Evolutionary conservation across 2,888 invertebrate species (phyloP).

Genomic region (Caenorhabditis angaria): DNA sequence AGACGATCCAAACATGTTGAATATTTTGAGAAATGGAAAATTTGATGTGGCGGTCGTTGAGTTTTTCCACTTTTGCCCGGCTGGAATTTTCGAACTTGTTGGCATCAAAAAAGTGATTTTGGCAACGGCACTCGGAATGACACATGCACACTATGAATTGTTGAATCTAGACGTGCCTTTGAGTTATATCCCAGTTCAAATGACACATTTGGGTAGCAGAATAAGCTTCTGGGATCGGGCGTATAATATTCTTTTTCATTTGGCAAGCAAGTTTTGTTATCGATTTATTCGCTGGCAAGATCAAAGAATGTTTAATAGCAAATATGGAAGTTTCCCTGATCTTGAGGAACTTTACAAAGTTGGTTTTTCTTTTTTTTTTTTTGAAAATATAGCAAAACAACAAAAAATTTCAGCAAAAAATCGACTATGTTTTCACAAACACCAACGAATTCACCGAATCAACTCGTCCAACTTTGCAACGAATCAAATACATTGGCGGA

Average conservation of each 20-base stretch:
- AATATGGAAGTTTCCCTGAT: conserved; percentile 12
- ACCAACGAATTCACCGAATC: conserved; percentile 45
- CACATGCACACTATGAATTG: conserved; percentile 31
- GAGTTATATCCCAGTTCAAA: conserved; percentile 41
- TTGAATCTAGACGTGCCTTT: conserved; percentile 19
- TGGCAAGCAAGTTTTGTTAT: conserved; percentile 19
- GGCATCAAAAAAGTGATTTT: conserved; percentile 33
- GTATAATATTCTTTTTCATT: conserved; percentile 31
- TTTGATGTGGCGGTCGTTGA: conserved; percentile 37
- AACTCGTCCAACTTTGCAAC: conserved; percentile 21
- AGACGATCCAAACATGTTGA: conserved; percentile 16
- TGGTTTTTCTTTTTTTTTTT: background rate
- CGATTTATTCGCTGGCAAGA: conserved; percentile 6
- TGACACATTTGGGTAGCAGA: conserved; percentile 24
- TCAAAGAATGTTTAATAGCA: background rate
- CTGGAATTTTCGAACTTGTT: conserved; percentile 19
- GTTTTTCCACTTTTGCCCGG: conserved; percentile 44
- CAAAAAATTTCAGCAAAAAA: conserved; percentile 25
- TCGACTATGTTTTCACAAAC: conserved; percentile 37
- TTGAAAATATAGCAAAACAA: conserved; percentile 14
- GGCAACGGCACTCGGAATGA: conserved; percentile 41
- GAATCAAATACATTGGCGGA: conserved; percentile 33
- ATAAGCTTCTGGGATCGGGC: conserved; percentile 25
- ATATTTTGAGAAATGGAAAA: conserved; percentile 9
- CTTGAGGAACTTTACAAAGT: conserved; percentile 20